Conservation (phyloP, 2,888 invertebrate species). For the Melanotus villosus region DNA sequence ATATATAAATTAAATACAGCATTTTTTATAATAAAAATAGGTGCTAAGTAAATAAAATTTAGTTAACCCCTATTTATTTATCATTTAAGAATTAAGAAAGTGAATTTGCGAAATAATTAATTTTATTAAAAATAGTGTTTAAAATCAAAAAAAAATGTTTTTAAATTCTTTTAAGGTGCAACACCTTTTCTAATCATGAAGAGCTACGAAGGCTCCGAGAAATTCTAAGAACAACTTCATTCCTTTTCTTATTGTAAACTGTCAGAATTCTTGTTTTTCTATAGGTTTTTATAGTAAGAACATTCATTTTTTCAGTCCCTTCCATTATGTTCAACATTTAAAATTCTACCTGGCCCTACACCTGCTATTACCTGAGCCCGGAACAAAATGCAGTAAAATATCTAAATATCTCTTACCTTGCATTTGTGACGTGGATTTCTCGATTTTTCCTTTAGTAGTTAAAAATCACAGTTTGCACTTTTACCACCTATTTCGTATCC, state of each 20-base stretch:
- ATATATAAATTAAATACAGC: too few relatives aligned
- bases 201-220: too few relatives aligned
- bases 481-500: neutral
- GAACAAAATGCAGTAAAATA: conserved; percentile 1
- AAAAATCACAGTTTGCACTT: neutral
- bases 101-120: too few relatives aligned
- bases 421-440: neutral
- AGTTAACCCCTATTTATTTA: too few relatives aligned
- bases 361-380: conserved; percentile 20
- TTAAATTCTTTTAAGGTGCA: too few relatives aligned
- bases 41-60: too few relatives aligned
- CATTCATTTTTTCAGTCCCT: neutral
- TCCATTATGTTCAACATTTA: conserved; percentile 6
- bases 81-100: too few relatives aligned
- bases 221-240: conserved; percentile 17
- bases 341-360: conserved; percentile 16
- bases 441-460: neutral
- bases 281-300: neutral
- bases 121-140: too few relatives aligned
- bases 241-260: conserved; percentile 2
- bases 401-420: neutral
- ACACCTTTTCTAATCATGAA: too few relatives aligned
- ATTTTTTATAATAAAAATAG: too few relatives aligned
- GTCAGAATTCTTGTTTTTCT: neutral
- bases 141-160: too few relatives aligned